Conservation (phyloP, 2,888 invertebrate genomes). For the Lithosia quadra region DNA sequence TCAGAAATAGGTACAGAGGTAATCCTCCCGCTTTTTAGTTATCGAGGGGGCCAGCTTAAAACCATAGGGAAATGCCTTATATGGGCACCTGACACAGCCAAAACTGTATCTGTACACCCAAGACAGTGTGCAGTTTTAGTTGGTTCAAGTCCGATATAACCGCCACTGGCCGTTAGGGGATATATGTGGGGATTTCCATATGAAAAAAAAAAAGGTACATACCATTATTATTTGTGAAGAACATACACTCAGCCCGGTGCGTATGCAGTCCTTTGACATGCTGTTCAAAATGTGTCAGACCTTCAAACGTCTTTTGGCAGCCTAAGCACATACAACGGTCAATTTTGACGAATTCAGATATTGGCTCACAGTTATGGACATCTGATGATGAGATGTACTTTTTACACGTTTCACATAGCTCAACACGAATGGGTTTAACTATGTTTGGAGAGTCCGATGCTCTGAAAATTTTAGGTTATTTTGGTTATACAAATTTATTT, state of each 20-base stretch:
- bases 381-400: conserved; percentile 32
- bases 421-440: conserved; percentile 63
- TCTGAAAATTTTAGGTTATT: conserved; percentile 53
- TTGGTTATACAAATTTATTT: too few relatives aligned
- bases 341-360: neutral
- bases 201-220: conserved; percentile 10
- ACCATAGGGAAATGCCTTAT: too few relatives aligned
- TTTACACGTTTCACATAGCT: conserved; percentile 57
- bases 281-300: conserved; percentile 57
- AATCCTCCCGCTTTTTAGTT: too few relatives aligned
- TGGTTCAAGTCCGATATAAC: too few relatives aligned
- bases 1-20: too few relatives aligned
- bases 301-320: conserved; percentile 58
- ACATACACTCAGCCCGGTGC: conserved; percentile 59
- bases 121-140: too few relatives aligned
- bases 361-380: neutral
- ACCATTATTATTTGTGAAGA: conserved; percentile 58
- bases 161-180: too few relatives aligned
- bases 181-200: too few relatives aligned
- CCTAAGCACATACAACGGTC: conserved; percentile 57
- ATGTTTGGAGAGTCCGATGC: conserved; percentile 50
- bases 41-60: too few relatives aligned
- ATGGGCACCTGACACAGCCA: too few relatives aligned
- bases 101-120: too few relatives aligned
- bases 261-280: conserved; percentile 65